phyloP scores from a whole-genome alignment of 2,113 vertebrate genomes.

The Cottus gobio region DNA sequence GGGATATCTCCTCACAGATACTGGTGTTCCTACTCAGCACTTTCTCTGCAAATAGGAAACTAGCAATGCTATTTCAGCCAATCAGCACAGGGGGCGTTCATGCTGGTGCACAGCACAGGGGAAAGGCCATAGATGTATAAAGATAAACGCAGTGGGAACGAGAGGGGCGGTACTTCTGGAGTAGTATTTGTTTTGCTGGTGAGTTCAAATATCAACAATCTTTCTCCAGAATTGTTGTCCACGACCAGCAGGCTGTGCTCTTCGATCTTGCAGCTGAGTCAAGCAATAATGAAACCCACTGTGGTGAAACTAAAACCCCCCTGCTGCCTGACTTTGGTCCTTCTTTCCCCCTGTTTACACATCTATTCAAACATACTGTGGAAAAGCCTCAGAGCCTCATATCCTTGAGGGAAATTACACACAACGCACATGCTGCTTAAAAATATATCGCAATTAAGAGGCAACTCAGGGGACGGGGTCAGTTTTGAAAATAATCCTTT shows the following conservation, averaged over 20 bases:
- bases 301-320: conserved; percentile 28
- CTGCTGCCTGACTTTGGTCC: conserved; percentile 3
- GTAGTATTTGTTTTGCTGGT: background rate
- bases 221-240: background rate
- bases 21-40: too few species aligned
- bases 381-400: conserved; percentile 31
- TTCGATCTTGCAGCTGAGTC: background rate
- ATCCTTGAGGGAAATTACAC: conserved; percentile 49
- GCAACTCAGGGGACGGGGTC: conserved; percentile 23
- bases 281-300: conserved; percentile 13
- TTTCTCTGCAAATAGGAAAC: too few species aligned
- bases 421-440: conserved; percentile 23
- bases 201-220: background rate
- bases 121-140: too few species aligned
- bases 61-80: too few species aligned
- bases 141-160: too few species aligned
- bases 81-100: too few species aligned
- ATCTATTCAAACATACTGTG: conserved; percentile 33
- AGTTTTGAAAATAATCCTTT: conserved; percentile 45
- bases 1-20: too few species aligned
- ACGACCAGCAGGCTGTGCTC: conserved; percentile 22
- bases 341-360: conserved; percentile 29
- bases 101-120: background rate
- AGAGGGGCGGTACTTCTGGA: too few species aligned
- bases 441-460: conserved; percentile 49